These are phyloP conservation scores for Fringilla coelebs DNA, from an alignment of 2,797 vertebrate species.

Conservation along the genomic window DNA sequence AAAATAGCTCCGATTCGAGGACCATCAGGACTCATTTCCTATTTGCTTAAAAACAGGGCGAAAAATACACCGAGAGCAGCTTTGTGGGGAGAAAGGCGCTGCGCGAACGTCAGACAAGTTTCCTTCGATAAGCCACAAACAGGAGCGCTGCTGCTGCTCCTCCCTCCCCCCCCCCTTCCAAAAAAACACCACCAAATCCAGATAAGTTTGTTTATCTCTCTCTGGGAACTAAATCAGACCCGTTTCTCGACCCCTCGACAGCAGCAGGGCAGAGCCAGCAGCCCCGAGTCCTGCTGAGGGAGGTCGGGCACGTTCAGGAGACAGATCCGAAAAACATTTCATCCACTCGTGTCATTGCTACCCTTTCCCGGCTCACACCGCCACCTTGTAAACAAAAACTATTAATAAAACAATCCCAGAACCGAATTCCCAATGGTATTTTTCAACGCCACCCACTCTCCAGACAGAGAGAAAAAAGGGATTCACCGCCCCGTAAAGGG, in stretches of 20 bases:
- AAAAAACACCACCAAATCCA: conserved; percentile 33
- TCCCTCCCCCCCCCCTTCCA: not conserved
- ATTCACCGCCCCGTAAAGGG: not conserved
- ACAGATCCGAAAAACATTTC: not conserved
- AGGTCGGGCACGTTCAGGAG: not conserved
- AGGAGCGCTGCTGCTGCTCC: not conserved
- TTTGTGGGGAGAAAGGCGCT: not conserved
- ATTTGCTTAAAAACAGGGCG: conserved; percentile 68
- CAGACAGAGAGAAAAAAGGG: conserved; percentile 15
- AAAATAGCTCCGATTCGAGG: conserved; percentile 73
- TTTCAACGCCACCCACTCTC: conserved; percentile 55
- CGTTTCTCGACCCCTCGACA: not conserved
- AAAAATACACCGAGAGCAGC: not conserved
- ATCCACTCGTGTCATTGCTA: not conserved
- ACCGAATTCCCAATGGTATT: conserved; percentile 49
- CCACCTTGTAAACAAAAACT: conserved; percentile 53
- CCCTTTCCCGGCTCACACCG: not conserved
- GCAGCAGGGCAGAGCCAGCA: not conserved
- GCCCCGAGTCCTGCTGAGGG: not conserved
- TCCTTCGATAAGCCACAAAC: conserved; percentile 44
- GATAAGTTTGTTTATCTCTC: conserved; percentile 62
- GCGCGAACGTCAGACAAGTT: conserved; percentile 50
- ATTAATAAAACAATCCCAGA: conserved; percentile 37
- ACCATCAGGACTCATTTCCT: conserved; percentile 66
- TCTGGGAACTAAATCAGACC: conserved; percentile 42